A percentile compares a stretch with the other conserved stretches of the same genome.
phyloP scores from a whole-genome alignment of 2,113 vertebrate genomes.

The Lathamus discolor region DNA sequence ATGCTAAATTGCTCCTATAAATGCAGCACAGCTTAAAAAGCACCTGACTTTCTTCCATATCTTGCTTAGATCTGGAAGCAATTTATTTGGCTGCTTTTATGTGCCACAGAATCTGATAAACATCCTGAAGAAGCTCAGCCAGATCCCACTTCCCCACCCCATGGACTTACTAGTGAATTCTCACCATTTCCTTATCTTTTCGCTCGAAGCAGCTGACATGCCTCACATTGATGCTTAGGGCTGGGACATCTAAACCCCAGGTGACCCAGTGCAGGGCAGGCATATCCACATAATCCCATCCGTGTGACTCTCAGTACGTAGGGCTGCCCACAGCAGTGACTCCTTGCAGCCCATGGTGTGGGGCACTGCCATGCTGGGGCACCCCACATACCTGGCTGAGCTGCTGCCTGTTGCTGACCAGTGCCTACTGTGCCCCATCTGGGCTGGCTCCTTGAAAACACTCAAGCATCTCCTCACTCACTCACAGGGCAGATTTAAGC shows the following conservation, averaged over 20 bases:
- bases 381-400: rapidly evolving
- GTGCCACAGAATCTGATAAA: neutral
- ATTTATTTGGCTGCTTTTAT: neutral
- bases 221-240: neutral
- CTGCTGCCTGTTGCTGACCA: neutral
- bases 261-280: neutral
- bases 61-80: neutral
- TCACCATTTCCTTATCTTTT: neutral
- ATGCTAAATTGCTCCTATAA: neutral
- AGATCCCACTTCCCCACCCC: neutral
- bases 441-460: neutral
- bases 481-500: neutral
- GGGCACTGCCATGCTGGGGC: neutral
- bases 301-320: neutral
- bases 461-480: neutral
- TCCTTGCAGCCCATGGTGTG: rapidly evolving
- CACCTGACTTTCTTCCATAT: neutral
- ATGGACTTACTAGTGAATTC: neutral
- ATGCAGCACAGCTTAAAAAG: neutral
- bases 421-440: rapidly evolving
- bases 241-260: rapidly evolving
- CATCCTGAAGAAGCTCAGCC: neutral
- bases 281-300: neutral
- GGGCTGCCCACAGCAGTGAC: neutral
- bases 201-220: neutral